phyloP scores from a whole-genome alignment of 2,113 vertebrate genomes.

The Oncorhynchus clarkii region DNA sequence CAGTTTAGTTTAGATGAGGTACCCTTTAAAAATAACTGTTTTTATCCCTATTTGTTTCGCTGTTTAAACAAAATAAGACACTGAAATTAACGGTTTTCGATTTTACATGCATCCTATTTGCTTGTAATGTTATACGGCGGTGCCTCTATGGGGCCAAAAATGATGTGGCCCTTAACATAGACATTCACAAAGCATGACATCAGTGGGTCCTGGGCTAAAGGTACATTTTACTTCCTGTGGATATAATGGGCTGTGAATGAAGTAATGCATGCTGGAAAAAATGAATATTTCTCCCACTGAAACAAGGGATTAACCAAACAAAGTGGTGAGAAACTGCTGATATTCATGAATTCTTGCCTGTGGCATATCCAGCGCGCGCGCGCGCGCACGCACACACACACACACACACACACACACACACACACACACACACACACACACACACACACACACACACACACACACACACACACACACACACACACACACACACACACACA shows the following conservation, averaged over 20 bases:
- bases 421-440: constrained; percentile 23
- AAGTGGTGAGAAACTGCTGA: constrained; percentile 69
- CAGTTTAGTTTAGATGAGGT: not conserved
- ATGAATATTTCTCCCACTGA: constrained; percentile 52
- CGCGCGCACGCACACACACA: constrained; percentile 5
- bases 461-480: constrained; percentile 20
- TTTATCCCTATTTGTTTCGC: not conserved
- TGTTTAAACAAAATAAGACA: not conserved
- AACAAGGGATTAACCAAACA: constrained; percentile 65
- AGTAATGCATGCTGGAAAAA: constrained; percentile 55
- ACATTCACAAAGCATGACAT: constrained; percentile 42
- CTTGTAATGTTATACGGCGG: not conserved
- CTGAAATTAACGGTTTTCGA: too few species aligned
- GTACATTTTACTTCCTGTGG: constrained; percentile 36
- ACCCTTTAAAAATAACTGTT: not conserved
- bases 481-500: not conserved
- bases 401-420: constrained; percentile 1
- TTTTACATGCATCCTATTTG: not conserved
- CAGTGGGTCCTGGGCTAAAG: constrained; percentile 33
- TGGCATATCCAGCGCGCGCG: constrained; percentile 49
- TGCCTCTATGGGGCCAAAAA: not conserved
- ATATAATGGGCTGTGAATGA: constrained; percentile 31
- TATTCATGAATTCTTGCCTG: constrained; percentile 63
- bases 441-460: constrained; percentile 5
- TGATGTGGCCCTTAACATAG: not conserved